Conservation (phyloP, 2,113 vertebrate genomes). For the Hypanus sabinus region DNA sequence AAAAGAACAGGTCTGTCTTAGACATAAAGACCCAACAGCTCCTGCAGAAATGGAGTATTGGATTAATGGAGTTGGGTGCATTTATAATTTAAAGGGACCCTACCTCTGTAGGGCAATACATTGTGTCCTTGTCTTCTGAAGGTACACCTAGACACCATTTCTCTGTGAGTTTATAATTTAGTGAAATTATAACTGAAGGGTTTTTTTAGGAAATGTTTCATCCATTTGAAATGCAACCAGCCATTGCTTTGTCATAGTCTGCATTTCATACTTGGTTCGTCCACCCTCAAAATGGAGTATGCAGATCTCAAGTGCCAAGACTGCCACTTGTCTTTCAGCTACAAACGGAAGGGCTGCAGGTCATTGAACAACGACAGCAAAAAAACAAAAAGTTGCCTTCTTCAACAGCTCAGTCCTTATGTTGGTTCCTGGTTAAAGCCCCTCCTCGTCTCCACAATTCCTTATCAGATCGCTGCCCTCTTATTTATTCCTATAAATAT, state of each 20-base stretch:
- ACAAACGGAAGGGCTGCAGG: background rate
- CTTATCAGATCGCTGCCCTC: background rate
- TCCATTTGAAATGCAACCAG: too few relatives aligned
- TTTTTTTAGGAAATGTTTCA: too few relatives aligned
- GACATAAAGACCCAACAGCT: conserved; percentile 22
- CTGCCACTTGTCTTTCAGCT: background rate
- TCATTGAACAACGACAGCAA: background rate
- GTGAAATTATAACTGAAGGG: too few relatives aligned
- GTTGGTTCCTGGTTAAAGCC: background rate
- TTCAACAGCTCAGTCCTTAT: background rate
- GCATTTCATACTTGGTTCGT: background rate
- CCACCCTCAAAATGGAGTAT: background rate
- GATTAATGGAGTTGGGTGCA: background rate
- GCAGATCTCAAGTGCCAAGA: background rate
- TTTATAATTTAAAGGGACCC: conserved; percentile 11
- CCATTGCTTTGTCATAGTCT: background rate
- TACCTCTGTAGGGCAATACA: background rate
- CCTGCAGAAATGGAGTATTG: background rate
- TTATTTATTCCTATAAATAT: background rate
- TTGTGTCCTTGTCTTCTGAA: too few relatives aligned
- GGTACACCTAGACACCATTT: too few relatives aligned
- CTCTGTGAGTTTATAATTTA: too few relatives aligned
- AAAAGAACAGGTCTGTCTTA: conserved; percentile 31
- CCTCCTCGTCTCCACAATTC: background rate
- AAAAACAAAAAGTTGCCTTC: background rate